phyloP scores from a whole-genome alignment of 1,140 invertebrate genomes.

The Caenorhabditis remanei region DNA sequence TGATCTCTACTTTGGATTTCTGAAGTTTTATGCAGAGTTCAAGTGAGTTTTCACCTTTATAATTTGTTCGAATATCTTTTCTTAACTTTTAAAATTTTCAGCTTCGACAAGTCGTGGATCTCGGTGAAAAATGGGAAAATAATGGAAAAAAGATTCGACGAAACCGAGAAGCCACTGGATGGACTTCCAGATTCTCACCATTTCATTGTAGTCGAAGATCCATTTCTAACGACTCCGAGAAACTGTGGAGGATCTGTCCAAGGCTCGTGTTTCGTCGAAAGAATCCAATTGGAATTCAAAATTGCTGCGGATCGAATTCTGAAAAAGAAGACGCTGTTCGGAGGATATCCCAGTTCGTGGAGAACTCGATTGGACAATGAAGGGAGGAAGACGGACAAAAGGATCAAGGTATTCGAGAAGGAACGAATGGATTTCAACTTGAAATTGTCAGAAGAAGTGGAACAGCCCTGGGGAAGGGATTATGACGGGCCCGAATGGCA shows the following conservation, averaged over 20 bases:
- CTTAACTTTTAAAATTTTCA: neutral
- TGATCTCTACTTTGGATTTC: neutral
- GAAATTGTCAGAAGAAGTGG: too few relatives aligned
- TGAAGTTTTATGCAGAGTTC: neutral
- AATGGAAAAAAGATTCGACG: neutral
- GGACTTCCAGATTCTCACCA: neutral
- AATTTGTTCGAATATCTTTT: neutral
- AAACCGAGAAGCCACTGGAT: neutral
- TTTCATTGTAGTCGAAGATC: constrained; percentile 25
- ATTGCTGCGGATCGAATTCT: too few relatives aligned
- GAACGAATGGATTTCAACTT: too few relatives aligned
- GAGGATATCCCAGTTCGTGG: too few relatives aligned
- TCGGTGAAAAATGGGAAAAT: neutral
- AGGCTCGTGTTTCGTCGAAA: neutral
- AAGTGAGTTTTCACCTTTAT: constrained; percentile 13
- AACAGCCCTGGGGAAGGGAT: too few relatives aligned
- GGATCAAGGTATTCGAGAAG: too few relatives aligned
- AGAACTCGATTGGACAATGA: too few relatives aligned
- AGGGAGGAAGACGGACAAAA: too few relatives aligned
- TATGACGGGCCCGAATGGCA: too few relatives aligned
- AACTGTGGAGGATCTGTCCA: neutral
- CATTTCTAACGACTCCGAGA: neutral
- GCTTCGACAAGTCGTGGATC: neutral
- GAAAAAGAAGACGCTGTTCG: too few relatives aligned
- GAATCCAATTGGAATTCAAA: constrained; percentile 13